Evolutionary conservation across 2,113 vertebrate genomes (phyloP).

Genomic region (Clarias gariepinus): DNA sequence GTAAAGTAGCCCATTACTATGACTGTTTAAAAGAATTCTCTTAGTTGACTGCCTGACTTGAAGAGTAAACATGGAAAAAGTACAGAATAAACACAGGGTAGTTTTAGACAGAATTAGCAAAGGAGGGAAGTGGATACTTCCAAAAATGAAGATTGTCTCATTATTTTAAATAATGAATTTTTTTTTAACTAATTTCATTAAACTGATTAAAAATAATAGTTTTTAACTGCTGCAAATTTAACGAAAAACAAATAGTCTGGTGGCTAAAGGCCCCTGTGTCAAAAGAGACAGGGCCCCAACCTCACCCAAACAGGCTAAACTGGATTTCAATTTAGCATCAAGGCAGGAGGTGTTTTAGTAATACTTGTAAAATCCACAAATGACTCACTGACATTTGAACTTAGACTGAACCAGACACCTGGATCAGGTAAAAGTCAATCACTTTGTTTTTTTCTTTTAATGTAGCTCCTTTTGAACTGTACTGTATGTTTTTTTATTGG

Average conservation of each 20-base stretch:
- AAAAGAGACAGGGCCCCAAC: background rate
- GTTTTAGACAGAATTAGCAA: background rate
- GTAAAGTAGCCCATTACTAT: no score
- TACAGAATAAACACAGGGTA: background rate
- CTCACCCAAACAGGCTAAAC: background rate
- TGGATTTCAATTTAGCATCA: background rate
- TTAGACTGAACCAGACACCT: background rate
- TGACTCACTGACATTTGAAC: background rate
- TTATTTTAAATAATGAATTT: no score
- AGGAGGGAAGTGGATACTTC: background rate
- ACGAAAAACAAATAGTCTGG: no score
- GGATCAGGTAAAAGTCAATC: background rate
- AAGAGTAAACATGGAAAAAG: background rate
- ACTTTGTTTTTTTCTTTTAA: background rate
- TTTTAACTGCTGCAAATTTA: background rate
- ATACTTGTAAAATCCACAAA: background rate
- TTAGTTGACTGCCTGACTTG: no score
- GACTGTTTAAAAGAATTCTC: no score
- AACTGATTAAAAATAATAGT: no score
- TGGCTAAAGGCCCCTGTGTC: background rate
- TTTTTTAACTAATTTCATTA: background rate
- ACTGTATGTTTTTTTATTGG: background rate
- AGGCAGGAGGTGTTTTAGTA: background rate
- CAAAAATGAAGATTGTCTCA: background rate
- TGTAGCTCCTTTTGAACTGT: no score